Evolutionary conservation across 2,113 vertebrate species (phyloP).

Genomic region (Pipra filicauda): DNA sequence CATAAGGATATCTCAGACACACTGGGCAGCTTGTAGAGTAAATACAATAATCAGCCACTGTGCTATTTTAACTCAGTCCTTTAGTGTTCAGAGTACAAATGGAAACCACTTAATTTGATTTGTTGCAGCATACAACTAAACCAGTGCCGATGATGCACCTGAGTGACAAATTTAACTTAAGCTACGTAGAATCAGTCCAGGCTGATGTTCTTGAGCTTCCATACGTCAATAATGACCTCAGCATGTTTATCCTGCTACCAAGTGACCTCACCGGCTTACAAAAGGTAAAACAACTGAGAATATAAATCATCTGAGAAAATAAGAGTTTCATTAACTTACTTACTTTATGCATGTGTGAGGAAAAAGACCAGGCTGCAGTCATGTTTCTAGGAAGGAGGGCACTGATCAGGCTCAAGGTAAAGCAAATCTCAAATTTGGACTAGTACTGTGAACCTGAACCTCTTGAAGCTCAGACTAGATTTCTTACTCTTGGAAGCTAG

Average conservation of each 20-base stretch:
- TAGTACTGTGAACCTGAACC: neutral
- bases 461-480: neutral
- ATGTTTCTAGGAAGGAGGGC: neutral
- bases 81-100: neutral
- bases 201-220: constrained; percentile 81
- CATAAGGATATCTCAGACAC: neutral
- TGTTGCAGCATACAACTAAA: constrained; percentile 73
- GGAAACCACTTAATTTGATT: neutral
- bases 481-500: neutral
- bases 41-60: neutral
- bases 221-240: constrained; percentile 77
- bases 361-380: neutral
- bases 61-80: neutral
- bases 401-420: neutral
- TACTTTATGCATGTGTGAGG: neutral
- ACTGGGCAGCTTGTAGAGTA: neutral
- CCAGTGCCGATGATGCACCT: constrained; percentile 79
- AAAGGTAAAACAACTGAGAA: constrained; percentile 70
- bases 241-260: constrained; percentile 86
- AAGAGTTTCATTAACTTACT: neutral
- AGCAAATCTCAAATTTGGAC: neutral
- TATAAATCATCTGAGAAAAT: neutral
- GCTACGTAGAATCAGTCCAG: constrained; percentile 52
- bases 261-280: constrained; percentile 59
- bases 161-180: constrained; percentile 52